These are phyloP conservation scores for Fistularia commersonii DNA, from an alignment of 2,797 vertebrate genomes.

Conservation along the genomic window DNA sequence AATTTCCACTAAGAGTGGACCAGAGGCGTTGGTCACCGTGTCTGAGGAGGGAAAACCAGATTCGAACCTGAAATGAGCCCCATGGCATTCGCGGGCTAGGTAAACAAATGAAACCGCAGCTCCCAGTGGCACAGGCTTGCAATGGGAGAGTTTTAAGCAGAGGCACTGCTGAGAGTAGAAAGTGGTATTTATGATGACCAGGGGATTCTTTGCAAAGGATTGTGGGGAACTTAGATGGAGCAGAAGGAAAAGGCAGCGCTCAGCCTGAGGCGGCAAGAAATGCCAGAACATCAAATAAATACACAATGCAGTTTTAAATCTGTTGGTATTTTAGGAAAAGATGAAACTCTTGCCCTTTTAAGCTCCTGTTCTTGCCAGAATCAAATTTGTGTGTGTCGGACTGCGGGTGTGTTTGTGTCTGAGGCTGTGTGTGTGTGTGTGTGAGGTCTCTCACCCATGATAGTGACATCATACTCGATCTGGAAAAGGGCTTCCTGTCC, in stretches of 20 bases:
- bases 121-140: too few relatives aligned
- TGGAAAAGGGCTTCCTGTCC: constrained; percentile 92
- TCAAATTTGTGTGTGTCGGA: constrained; percentile 4
- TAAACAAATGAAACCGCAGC: too few relatives aligned
- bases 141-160: constrained; percentile 1
- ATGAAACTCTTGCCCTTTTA: not conserved
- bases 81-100: too few relatives aligned
- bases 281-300: constrained; percentile 15
- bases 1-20: constrained; percentile 92
- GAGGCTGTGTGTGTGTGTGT: constrained; percentile 10
- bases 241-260: constrained; percentile 4
- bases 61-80: too few relatives aligned
- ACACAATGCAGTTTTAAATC: constrained; percentile 10
- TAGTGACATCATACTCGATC: constrained; percentile 91
- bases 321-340: constrained; percentile 11
- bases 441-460: constrained; percentile 81
- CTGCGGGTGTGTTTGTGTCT: too few relatives aligned
- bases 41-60: too few relatives aligned
- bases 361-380: constrained; percentile 1
- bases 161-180: constrained; percentile 7
- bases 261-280: constrained; percentile 17
- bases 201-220: constrained; percentile 18
- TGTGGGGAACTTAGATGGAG: constrained; percentile 18
- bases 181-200: not conserved
- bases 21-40: constrained; percentile 84